Base-by-base conservation (phyloP, 2,888 invertebrate genomes). In the Xestoiulus laeticollis region DNA sequence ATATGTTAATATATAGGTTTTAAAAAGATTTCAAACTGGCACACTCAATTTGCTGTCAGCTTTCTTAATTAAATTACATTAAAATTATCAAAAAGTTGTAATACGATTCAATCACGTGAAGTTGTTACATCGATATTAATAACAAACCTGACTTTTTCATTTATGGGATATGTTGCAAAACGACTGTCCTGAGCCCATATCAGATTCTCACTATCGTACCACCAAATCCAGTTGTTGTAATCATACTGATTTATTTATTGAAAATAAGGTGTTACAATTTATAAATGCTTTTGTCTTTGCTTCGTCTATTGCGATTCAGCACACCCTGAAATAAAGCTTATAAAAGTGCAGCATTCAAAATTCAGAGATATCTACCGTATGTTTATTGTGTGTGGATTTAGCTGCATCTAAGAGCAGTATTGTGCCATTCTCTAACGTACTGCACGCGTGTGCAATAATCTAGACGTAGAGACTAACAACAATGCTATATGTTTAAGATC, bases 381-480 rank as follows among this genome's bases (percentile, higher is more conserved):
- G 26, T 78, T 30, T 78, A 78, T 78, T 26, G 78, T 30, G 30
- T 30, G 78, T 30, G 30, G 14, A 78, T 30, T 26, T 78, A 0
- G 78, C 26, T 22, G 12, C 78, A n/a, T n/a, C 26, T 5, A 30
- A 78, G 12, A 78, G 26, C 26, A 14, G 3, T 14, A 14, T 10
- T 26, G 30, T 14, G 78, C 30, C 78, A 78, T 78, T 78, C 78
- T 30, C 30, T n/a, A n/a, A n/a, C n/a, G 30, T 78, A 78, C 14
- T 78, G 78, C 78, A 30, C 30, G 78, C 78, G 78, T 78, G 78
- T 78, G 78, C 78, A 78, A 78, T 78, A 78, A 78, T 78, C 78
- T 78, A 30, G 30, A 30, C 78, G 30, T 6, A 22, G 30, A 78
- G 78, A 30, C 78, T 78, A 78, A 78, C 12, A 78, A 78, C 78